Evolutionary conservation across 2,888 invertebrate species (phyloP).

Genomic region (Drosophila sordidula): DNA sequence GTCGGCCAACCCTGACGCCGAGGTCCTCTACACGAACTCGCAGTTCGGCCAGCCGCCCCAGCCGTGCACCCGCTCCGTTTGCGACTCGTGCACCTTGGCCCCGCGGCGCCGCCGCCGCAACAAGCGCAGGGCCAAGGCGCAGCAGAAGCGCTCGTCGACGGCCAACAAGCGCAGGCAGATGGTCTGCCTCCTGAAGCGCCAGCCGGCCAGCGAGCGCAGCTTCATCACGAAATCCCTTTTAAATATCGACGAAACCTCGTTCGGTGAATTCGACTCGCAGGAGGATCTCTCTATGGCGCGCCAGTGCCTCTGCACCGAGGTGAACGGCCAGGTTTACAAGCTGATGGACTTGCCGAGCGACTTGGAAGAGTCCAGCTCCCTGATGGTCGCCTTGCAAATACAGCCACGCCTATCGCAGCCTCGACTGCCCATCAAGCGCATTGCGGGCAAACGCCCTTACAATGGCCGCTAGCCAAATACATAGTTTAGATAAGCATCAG

Average conservation of each 20-base stretch:
- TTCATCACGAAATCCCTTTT: not conserved
- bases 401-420: not conserved
- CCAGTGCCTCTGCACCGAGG: constrained; percentile 31
- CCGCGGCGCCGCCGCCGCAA: too few species aligned
- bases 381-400: not conserved
- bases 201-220: not conserved
- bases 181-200: too few species aligned
- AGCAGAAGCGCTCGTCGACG: not conserved
- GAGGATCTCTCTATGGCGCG: not conserved
- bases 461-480: not conserved
- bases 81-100: not conserved
- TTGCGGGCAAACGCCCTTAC: not conserved
- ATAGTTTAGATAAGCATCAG: too few species aligned
- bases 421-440: not conserved
- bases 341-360: constrained; percentile 8
- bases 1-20: not conserved
- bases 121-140: not conserved
- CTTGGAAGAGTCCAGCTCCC: rapidly evolving
- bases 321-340: constrained; percentile 8
- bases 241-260: not conserved
- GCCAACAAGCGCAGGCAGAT: not conserved
- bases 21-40: constrained; percentile 29
- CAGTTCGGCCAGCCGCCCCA: constrained; percentile 1
- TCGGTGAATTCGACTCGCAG: not conserved
- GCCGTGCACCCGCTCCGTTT: not conserved